Base-by-base conservation (phyloP, 2,113 vertebrate genomes). In the Thinocorus orbignyianus region DNA sequence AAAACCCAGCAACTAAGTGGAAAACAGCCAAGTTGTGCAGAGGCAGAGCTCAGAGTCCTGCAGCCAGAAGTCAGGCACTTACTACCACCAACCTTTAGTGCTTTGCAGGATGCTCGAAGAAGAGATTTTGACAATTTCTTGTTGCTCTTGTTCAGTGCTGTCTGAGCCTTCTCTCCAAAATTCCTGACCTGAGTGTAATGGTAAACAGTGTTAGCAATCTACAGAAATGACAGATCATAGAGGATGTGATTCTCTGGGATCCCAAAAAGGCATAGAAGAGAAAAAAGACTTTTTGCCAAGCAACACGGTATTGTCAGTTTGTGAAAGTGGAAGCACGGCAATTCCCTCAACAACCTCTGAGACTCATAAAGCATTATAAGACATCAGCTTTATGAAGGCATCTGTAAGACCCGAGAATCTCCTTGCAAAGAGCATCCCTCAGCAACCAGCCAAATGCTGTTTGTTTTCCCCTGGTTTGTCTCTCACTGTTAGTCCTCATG, bases 71-170 rank as follows among this genome's bases (percentile, higher is more conserved):
- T 11, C 39, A 62, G 23, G 17, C 24, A 41, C 30, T 54, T 10
- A 37, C 10, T 54, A 13, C 15, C 22, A 60, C 15, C 25, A 57
- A 9, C 46, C 15, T 48, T 66, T 11, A 51, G 17, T 23, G 41
- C 64, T 82, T 72, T 23, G 31, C 20, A 24, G 25, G 22, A 23
- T 79, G 28, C 30, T 58, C 55, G 42, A 42, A 81, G 65, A 61
- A 77, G 2, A 41, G 19, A 89, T 33, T 42, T 49, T 39, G 41
- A 31, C 15, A 25, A 46, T 51, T 81, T 35, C 41, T 55, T n/a
- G 1, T 62, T 79, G 15, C 14, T 65, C 11, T 69, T 72, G 16
- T 61, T 82, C 3, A 0, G 3, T 0, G 0, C 17, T 41, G 7
- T 33, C n/a, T 65, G 24, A 70, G 31, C 28, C 51, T 83, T 70